Percentiles rank a stretch among this genome's conserved stretches.
These are phyloP conservation scores for Acanthiza pusilla DNA, from an alignment of 2,797 vertebrate genomes.

Conservation along the genomic window DNA sequence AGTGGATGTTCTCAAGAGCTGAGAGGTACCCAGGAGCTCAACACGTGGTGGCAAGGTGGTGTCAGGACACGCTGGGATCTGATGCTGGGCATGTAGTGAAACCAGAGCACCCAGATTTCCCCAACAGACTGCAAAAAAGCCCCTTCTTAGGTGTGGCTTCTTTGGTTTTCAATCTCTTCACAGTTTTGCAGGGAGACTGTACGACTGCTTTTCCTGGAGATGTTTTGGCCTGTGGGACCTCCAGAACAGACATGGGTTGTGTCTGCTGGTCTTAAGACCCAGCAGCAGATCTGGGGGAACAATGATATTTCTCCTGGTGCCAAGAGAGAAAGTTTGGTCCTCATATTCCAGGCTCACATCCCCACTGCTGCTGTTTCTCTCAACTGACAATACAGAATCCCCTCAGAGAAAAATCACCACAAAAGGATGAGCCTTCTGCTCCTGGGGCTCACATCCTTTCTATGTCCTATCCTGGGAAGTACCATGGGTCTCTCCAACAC, in stretches of 20 bases:
- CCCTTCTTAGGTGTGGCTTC: neutral
- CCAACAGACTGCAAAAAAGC: neutral
- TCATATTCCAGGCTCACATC: neutral
- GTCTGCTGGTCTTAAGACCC: neutral
- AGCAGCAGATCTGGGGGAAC: neutral
- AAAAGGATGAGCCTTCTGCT: neutral
- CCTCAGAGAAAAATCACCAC: neutral
- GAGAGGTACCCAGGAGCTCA: neutral
- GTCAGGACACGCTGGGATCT: neutral
- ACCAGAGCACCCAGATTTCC: neutral
- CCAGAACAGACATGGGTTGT: neutral
- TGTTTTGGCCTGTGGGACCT: neutral
- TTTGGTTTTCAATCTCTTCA: neutral
- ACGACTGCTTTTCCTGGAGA: neutral
- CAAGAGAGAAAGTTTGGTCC: neutral
- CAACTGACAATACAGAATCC: neutral
- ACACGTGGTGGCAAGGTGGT: neutral
- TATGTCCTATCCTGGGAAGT: neutral
- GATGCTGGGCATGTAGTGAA: neutral
- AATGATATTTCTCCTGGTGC: neutral
- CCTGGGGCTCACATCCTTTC: neutral
- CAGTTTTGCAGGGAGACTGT: neutral
- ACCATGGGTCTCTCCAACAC: neutral
- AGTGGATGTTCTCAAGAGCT: neutral
- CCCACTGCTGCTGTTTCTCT: neutral